A percentile compares a stretch with the other conserved stretches of the same genome.
These are phyloP conservation scores for Drosophila grimshawi DNA, from an alignment of 1,140 invertebrate genomes.

Conservation along the genomic window DNA sequence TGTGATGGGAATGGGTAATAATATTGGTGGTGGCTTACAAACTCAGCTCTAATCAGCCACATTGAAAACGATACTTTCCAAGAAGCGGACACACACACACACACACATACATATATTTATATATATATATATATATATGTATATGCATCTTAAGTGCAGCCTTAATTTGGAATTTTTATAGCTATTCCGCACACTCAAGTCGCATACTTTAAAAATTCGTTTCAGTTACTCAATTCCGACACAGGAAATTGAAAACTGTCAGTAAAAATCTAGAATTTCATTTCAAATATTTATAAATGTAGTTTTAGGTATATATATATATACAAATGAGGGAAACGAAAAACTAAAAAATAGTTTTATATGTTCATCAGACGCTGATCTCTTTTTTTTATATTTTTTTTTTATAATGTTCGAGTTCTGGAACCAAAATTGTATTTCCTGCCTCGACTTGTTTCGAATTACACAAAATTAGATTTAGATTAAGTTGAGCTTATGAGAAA, in stretches of 20 bases:
- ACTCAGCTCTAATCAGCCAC: conserved; percentile 15
- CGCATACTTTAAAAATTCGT: background rate
- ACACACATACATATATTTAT: background rate
- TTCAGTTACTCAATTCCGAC: background rate
- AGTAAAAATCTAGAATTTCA: background rate
- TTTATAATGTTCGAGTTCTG: too few relatives aligned
- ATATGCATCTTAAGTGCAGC: background rate
- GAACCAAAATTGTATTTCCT: too few relatives aligned
- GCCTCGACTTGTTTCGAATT: too few relatives aligned
- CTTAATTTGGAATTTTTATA: background rate
- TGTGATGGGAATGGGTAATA: conserved; percentile 6
- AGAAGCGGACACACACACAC: background rate
- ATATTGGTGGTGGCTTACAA: conserved; percentile 8
- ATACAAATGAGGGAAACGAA: too few relatives aligned
- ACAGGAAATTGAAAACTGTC: conserved; percentile 4
- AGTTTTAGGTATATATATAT: too few relatives aligned
- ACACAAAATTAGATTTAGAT: too few relatives aligned
- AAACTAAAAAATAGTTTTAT: too few relatives aligned
- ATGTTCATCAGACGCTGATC: too few relatives aligned
- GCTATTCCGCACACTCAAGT: too few relatives aligned
- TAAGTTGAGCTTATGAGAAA: too few relatives aligned
- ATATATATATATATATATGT: background rate
- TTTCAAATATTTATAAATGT: background rate
- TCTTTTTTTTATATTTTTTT: too few relatives aligned
- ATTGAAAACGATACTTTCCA: conserved; percentile 16